Base-by-base conservation (phyloP, 2,797 vertebrate species). In the Microctenopoma lineatum region DNA sequence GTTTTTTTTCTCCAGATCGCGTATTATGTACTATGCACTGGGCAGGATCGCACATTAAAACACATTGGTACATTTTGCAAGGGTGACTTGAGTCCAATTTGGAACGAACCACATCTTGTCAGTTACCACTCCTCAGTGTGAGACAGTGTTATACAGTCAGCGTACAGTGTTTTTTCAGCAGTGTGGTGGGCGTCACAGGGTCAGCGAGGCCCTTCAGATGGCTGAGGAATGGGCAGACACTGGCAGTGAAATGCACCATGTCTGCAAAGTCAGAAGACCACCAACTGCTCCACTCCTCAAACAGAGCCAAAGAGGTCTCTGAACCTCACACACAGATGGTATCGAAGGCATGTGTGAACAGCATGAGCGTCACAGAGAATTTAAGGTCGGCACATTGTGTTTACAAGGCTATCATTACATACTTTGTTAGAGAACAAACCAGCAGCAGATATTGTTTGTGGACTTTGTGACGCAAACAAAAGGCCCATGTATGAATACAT, bases 271-370 rank as follows among this genome's bases (percentile, higher is more conserved):
- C 78, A 69, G 56, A 77, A 36, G 80, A 83, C 87, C 85, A 84
- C 88, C 84, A 69, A 85, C 83, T 73, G 85, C 74, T 88, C 69
- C 29, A 0, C 53, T 84, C 62, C 70, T 79, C 77, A 79, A 74
- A 79, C 84, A 77, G 75, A 76, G 75, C 77, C 10, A 45, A 29
- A 57, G 72, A 75, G 79, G 83, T 65, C 77, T 68, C 62, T 56
- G 78, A 80, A 87, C 81, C 75, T 66, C 75, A 63, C 66, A 77
- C 68, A 60, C 85, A 86, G 87, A 88, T 75, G 79, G 83, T 52
- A 67, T 72, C 79, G 73, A 70, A 88, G 84, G 71, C 82, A 18
- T 63, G 78, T 51, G 56, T 13, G 56, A 79, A 82, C 81, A 82
- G 80, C 77, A 83, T 34, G 67, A 70, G 56, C 71, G 8, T 51